A percentile compares a stretch with the other conserved stretches of the same genome.
phyloP scores from a whole-genome alignment of 2,888 invertebrate species.

The Xanthorhoe designata region DNA sequence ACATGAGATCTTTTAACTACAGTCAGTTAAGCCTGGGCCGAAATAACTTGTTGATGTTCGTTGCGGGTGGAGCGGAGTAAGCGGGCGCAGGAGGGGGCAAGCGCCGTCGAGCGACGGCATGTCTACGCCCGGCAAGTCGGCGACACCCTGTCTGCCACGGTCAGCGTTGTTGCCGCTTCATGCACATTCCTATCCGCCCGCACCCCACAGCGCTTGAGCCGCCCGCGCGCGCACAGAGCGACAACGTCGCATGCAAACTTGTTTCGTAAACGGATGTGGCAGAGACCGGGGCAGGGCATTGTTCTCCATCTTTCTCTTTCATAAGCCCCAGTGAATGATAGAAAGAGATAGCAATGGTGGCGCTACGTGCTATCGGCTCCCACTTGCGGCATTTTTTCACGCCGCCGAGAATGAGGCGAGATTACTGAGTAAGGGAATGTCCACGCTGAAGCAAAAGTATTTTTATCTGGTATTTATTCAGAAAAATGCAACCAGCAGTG shows the following conservation, averaged over 20 bases:
- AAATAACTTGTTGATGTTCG: constrained; percentile 85
- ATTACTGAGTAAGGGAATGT: constrained; percentile 81
- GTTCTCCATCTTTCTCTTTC: constrained; percentile 63
- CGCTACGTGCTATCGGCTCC: constrained; percentile 86
- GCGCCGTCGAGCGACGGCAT: constrained; percentile 89
- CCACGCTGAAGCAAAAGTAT: constrained; percentile 59
- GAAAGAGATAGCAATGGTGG: constrained; percentile 77
- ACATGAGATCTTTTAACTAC: constrained; percentile 70
- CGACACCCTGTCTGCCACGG: constrained; percentile 98
- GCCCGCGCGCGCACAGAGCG: constrained; percentile 76
- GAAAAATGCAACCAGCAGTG: not conserved
- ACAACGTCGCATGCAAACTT: constrained; percentile 88
- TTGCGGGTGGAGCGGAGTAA: constrained; percentile 70
- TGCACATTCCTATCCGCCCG: constrained; percentile 84
- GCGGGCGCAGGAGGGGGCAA: constrained; percentile 72
- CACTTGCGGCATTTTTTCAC: constrained; percentile 88
- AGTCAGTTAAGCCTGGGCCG: constrained; percentile 67
- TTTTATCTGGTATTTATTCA: not conserved
- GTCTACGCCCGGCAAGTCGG: constrained; percentile 93
- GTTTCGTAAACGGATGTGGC: constrained; percentile 91
- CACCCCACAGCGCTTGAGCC: constrained; percentile 74
- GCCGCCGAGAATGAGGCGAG: constrained; percentile 88
- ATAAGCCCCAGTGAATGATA: constrained; percentile 44
- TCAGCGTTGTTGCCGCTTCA: constrained; percentile 88
- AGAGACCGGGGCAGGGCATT: constrained; percentile 79